Evolutionary conservation across 2,113 vertebrate species (phyloP).

Genomic region (Melanerpes formicivorus): DNA sequence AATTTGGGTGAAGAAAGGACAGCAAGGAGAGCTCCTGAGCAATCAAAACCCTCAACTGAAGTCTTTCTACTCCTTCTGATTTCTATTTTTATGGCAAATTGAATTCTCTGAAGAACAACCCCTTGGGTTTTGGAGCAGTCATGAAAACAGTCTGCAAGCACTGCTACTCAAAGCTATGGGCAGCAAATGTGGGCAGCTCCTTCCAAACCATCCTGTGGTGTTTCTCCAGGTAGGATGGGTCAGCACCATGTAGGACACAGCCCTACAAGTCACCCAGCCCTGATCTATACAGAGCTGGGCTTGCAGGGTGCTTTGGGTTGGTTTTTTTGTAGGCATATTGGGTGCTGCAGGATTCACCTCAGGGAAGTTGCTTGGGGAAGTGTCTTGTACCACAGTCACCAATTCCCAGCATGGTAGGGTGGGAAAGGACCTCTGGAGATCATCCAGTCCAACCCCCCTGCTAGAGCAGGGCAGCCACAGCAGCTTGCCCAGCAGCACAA

Average conservation of each 20-base stretch:
- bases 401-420: too few relatives aligned
- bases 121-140: not conserved
- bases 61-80: not conserved
- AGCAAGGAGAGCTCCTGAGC: not conserved
- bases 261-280: not conserved
- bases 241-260: not conserved
- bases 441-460: too few relatives aligned
- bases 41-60: not conserved
- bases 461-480: too few relatives aligned
- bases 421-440: too few relatives aligned
- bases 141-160: not conserved
- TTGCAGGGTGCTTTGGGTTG: not conserved
- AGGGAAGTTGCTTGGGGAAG: not conserved
- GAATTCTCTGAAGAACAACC: not conserved
- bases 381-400: too few relatives aligned
- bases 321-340: not conserved
- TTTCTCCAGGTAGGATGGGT: not conserved
- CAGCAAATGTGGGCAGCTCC: not conserved
- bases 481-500: too few relatives aligned
- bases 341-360: not conserved
- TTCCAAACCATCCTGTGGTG: not conserved
- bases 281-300: not conserved
- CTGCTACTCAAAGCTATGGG: not conserved
- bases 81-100: not conserved
- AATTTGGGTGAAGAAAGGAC: not conserved